phyloP scores from a whole-genome alignment of 2,888 invertebrate genomes.

The Ophioninae sp. region DNA sequence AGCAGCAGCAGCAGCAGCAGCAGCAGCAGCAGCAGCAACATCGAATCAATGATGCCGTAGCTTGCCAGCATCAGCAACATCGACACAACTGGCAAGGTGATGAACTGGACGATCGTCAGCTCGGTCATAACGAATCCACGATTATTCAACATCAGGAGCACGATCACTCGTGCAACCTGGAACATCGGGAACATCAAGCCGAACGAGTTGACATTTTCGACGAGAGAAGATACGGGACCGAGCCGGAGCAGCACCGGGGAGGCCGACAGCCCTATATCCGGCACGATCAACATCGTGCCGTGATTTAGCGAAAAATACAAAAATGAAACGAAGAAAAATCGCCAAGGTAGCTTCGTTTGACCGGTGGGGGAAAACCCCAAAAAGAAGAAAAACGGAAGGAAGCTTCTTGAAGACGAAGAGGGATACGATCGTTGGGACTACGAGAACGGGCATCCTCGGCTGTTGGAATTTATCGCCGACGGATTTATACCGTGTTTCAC shows the following conservation, averaged over 20 bases:
- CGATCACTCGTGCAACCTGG: constrained; percentile 14
- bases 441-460: background rate
- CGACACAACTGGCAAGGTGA: constrained; percentile 58
- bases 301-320: constrained; percentile 61
- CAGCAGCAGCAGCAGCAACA: constrained; percentile 70
- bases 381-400: background rate
- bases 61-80: constrained; percentile 28
- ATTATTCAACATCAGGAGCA: constrained; percentile 56
- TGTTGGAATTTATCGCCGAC: too few relatives aligned
- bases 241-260: constrained; percentile 73
- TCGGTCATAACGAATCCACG: constrained; percentile 54
- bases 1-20: constrained; percentile 56
- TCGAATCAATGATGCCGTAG: constrained; percentile 40
- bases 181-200: constrained; percentile 59
- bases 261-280: constrained; percentile 70
- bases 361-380: background rate
- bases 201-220: constrained; percentile 57
- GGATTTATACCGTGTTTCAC: background rate
- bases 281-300: constrained; percentile 58
- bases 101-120: constrained; percentile 55
- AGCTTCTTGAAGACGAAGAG: constrained; percentile 57
- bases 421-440: constrained; percentile 36
- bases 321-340: too few relatives aligned
- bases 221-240: constrained; percentile 70
- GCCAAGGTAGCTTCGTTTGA: constrained; percentile 42